Conservation (phyloP, 1,140 invertebrate genomes). For the Sycophila sp. region DNA sequence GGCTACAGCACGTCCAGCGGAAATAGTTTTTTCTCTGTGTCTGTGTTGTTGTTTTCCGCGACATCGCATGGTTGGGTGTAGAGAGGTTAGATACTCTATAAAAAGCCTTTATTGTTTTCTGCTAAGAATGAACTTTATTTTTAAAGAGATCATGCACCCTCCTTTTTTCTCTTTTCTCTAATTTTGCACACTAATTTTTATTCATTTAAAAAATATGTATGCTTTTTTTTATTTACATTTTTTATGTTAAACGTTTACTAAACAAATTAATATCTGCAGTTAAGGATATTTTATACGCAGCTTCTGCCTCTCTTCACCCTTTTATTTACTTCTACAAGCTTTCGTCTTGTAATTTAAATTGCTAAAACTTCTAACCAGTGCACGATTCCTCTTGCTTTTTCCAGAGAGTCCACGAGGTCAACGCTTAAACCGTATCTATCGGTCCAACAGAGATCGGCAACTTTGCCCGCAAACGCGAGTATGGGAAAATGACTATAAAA, state of each 20-base stretch:
- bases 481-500: conserved; percentile 63
- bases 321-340: not conserved
- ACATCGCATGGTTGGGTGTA: conserved; percentile 60
- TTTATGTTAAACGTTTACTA: not conserved
- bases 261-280: too few relatives aligned
- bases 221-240: not conserved
- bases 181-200: not conserved
- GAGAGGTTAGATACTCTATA: conserved; percentile 54
- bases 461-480: conserved; percentile 74
- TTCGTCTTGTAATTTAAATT: conserved; percentile 29
- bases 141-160: not conserved
- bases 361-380: conserved; percentile 3
- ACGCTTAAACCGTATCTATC: conserved; percentile 76
- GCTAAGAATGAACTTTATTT: not conserved
- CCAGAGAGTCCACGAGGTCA: conserved; percentile 80
- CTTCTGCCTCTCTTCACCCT: too few relatives aligned
- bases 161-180: not conserved
- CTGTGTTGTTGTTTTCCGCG: conserved; percentile 60
- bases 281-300: too few relatives aligned
- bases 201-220: not conserved
- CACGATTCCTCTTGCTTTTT: conserved; percentile 32
- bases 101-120: conserved; percentile 40
- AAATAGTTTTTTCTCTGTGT: conserved; percentile 35
- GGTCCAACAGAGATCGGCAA: conserved; percentile 76
- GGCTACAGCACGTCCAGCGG: conserved; percentile 46